Percentiles rank a stretch among this genome's conserved stretches.
Evolutionary conservation across 2,113 vertebrate species (phyloP).

Genomic region (Microcebus tavaratra): DNA sequence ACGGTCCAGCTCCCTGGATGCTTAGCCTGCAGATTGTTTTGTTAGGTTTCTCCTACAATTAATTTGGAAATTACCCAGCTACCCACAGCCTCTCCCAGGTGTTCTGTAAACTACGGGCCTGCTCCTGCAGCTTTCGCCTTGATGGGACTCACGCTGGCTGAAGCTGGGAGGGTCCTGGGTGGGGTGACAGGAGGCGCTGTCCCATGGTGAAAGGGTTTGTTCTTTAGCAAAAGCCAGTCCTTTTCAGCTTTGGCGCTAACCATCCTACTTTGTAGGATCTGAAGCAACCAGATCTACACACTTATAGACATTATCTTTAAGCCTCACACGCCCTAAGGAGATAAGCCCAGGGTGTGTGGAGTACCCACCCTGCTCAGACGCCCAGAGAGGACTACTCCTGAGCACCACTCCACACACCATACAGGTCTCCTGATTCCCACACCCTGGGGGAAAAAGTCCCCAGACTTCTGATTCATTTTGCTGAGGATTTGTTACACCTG

Average conservation of each 20-base stretch:
- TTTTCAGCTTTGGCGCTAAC: background rate
- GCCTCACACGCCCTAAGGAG: background rate
- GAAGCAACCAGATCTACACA: background rate
- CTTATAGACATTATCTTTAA: conserved; percentile 35
- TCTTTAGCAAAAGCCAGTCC: background rate
- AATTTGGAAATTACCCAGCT: conserved; percentile 77
- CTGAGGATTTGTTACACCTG: background rate
- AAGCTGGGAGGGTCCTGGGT: background rate
- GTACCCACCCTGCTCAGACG: background rate
- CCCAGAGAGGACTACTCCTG: background rate
- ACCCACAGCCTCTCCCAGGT: conserved; percentile 70
- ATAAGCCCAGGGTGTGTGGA: background rate
- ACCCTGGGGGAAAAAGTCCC: background rate
- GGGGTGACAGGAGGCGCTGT: background rate
- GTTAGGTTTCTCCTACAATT: conserved; percentile 73
- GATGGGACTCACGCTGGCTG: background rate
- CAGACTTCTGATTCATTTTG: background rate
- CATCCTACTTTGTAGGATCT: background rate
- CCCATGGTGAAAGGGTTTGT: background rate
- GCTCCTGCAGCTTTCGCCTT: background rate
- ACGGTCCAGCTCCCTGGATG: conserved; percentile 26
- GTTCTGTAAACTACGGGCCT: conserved; percentile 51
- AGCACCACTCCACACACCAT: background rate
- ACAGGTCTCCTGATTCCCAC: background rate
- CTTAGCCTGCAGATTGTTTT: conserved; percentile 76